A percentile compares a stretch with the other conserved stretches of the same genome.
phyloP scores from a whole-genome alignment of 2,113 vertebrate species.

The Paraplagusia blochii region DNA sequence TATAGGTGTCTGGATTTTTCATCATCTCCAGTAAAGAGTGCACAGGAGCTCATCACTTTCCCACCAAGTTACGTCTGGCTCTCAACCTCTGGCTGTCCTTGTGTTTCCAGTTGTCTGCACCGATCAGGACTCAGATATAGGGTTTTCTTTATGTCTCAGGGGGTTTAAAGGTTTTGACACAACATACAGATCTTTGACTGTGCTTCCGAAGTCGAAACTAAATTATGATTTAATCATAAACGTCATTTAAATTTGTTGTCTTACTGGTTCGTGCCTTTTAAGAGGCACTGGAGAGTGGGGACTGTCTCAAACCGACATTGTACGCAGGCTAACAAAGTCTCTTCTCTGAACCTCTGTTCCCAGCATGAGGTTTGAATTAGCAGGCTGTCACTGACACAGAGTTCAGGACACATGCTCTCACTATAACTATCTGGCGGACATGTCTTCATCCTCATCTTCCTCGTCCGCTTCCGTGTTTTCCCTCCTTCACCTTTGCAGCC shows the following conservation, averaged over 20 bases:
- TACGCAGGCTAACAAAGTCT: constrained; percentile 18
- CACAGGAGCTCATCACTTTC: constrained; percentile 14
- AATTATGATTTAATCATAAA: background rate
- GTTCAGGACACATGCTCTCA: constrained; percentile 53
- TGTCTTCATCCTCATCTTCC: constrained; percentile 40
- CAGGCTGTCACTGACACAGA: constrained; percentile 36
- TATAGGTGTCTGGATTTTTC: constrained; percentile 50
- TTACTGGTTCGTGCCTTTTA: background rate
- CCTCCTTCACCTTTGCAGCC: constrained; percentile 30
- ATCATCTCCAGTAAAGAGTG: constrained; percentile 26
- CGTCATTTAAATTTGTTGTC: background rate
- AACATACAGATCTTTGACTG: background rate
- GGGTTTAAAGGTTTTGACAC: constrained; percentile 18
- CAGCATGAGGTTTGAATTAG: constrained; percentile 61
- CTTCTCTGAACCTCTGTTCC: constrained; percentile 23
- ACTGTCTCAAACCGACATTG: background rate
- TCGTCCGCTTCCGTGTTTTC: constrained; percentile 31
- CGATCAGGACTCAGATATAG: constrained; percentile 27
- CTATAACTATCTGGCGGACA: constrained; percentile 47
- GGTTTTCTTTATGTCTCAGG: constrained; percentile 7
- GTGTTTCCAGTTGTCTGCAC: constrained; percentile 28
- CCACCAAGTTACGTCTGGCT: constrained; percentile 23
- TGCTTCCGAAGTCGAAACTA: background rate
- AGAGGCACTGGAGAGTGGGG: background rate
- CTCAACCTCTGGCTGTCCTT: constrained; percentile 29